Conservation (phyloP, 2,888 invertebrate genomes). For the Punctoribates punctum region DNA sequence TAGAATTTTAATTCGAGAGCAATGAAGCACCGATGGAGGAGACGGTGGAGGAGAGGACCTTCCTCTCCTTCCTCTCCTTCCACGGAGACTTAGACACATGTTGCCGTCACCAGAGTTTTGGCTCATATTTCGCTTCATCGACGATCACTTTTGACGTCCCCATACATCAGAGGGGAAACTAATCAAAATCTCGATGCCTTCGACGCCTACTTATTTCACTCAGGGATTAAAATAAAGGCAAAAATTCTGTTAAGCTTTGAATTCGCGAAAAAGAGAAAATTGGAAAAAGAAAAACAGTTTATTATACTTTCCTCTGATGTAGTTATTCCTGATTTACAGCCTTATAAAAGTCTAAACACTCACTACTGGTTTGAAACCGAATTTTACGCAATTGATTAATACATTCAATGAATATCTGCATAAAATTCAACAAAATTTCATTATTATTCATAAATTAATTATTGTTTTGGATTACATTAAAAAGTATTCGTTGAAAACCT, state of each 20-base stretch:
- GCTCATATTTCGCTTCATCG: constrained; percentile 27
- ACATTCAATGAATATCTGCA: background rate
- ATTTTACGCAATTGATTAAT: background rate
- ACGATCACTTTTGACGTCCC: constrained; percentile 28
- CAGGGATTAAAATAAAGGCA: constrained; percentile 26
- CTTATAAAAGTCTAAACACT: constrained; percentile 4
- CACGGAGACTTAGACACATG: constrained; percentile 35
- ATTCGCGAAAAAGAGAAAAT: background rate
- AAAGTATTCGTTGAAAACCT: background rate
- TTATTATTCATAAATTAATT: background rate
- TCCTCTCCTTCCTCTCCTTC: too few relatives aligned
- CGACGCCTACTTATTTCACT: constrained; percentile 37
- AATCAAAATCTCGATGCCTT: constrained; percentile 32
- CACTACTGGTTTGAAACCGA: background rate
- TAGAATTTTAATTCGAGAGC: constrained; percentile 29
- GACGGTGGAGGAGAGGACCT: constrained; percentile 46
- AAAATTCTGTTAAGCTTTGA: constrained; percentile 16
- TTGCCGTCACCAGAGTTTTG: constrained; percentile 35
- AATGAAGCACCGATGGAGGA: too few relatives aligned
- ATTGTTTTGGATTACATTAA: background rate
- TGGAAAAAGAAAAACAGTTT: background rate
- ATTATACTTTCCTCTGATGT: background rate
- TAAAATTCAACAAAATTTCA: background rate
- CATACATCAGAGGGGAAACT: constrained; percentile 36
- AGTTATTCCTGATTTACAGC: constrained; percentile 10